Evolutionary conservation across 23 tunicate genomes (phyloP), one percentile per base, ranked within the genome.

Genomic region (Corella eumyota): DNA sequence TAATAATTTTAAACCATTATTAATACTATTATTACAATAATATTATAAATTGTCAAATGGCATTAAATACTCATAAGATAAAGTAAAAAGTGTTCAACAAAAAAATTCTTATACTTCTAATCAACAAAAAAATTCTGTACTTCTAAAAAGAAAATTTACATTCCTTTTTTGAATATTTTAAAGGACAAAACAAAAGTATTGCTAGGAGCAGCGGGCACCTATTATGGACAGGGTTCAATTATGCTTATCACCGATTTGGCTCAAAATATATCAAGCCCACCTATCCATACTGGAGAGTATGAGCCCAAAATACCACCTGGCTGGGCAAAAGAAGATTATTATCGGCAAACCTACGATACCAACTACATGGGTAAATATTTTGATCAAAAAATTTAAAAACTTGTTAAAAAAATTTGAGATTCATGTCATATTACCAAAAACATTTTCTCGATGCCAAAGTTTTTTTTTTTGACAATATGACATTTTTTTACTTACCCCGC

Each of bases 181-280:
- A 54, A 85, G 95, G 80, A 79, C 32, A 47, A 56, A 15, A 32
- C 30, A 11, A 53, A 60, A 24, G 13, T 88, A 2, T 27, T 88
- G 32, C 73, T 88, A 6, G 96, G 96, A 9, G 90, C 96, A 22
- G 68, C 69, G 45, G 81, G 96, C 5, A 54, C 88, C 2, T 78
- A 68, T 38, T 88, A 73, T 46, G 58, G 62, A 45, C 96, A 88
- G 67, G 96, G 96, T 4, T 67, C 90, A 4, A 32, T 88, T 3
- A 78, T 88, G 73, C 19, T 74, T 49, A 61, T 83, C 0, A 36
- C 44, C 0, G 66, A 75, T 37, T 32, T 76, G 30, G 22, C 56
- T 13, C 34, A 59, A 47, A 64, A 79, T 24, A 55, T 72, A 11
- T 53, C 40, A 1, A 36, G 44, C 21, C 36, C 60, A 36, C 77